Percentiles rank a stretch among this genome's conserved stretches.
These are phyloP conservation scores for Acanthiza pusilla DNA, from an alignment of 2,797 vertebrate species.

Conservation along the genomic window DNA sequence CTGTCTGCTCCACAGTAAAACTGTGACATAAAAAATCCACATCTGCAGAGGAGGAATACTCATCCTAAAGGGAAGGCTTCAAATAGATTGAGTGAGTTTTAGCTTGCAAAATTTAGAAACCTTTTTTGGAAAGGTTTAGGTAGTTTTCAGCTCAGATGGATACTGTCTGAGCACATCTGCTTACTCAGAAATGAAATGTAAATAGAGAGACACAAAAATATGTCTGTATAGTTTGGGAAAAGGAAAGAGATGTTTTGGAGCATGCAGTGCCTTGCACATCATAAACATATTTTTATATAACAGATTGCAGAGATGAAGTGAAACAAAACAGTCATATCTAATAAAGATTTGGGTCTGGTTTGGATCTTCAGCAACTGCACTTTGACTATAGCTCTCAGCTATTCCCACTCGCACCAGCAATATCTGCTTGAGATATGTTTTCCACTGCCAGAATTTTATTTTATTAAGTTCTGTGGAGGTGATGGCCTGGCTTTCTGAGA, in stretches of 20 bases:
- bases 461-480: not conserved
- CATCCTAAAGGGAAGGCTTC: not conserved
- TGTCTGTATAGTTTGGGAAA: not conserved
- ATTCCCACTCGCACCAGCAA: not conserved
- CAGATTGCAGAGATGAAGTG: not conserved
- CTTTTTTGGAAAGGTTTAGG: not conserved
- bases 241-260: not conserved
- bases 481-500: not conserved
- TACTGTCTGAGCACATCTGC: not conserved
- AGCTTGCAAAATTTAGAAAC: not conserved
- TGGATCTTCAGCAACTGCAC: not conserved
- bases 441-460: not conserved
- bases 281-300: not conserved
- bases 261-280: not conserved
- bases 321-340: slow-evolving; percentile 6
- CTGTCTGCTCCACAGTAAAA: not conserved
- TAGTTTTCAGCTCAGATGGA: not conserved
- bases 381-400: not conserved
- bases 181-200: not conserved
- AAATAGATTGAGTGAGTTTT: not conserved
- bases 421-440: not conserved
- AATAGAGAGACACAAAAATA: not conserved
- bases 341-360: not conserved
- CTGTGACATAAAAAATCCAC: not conserved
- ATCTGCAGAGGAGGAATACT: not conserved